Base-by-base conservation (phyloP, 2,113 vertebrate genomes). In the Hydrolagus affinis region DNA sequence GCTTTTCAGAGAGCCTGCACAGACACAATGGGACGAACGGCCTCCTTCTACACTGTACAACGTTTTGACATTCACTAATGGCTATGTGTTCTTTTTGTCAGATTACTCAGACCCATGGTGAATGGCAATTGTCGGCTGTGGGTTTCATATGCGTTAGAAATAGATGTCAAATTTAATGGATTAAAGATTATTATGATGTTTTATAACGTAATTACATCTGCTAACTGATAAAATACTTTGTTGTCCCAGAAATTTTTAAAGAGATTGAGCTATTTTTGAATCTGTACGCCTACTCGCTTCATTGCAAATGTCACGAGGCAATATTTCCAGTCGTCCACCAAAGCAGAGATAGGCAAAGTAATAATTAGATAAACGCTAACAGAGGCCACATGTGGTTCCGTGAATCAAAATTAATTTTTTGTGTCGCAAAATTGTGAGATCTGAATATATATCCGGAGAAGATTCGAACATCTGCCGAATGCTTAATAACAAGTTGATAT, bases 171-270 rank as follows among this genome's bases (percentile, higher is more conserved):
- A 11, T 1, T 78, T 25, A n/a, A 60, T 3, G 59, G 75, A 78
- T 60, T 25, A 75, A 75, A 75, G 56, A 8, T 21, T 56, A 11
- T 32, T 56, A 14, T 75, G 56, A 75, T 8, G 25, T 78, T 23
- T 78, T 75, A 75, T 75, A 44, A 75, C 19, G 56, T 75, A 17
- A 75, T 56, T 75, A 75, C 21, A 75, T 21, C 56, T 75, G 32
- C 9, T 69, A 75, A 57, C 56, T 75, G 32, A 21, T 75, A 56
- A 56, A 56, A 75, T 44, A 56, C 56, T 75, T 75, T 21, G 56
- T 44, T 75, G 32, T 75, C 15, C 56, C 32, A 21, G 32, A 56
- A 75, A n/a, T n/a, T 21, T 75, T 75, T 75, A 21, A 75, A 21
- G 17, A 75, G 4, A 11, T 75, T 8, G 32, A 75, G 73, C 32